A percentile compares a stretch with the other conserved stretches of the same genome.
Evolutionary conservation across 2,888 invertebrate genomes (phyloP).

Genomic region (Nephrotoma appendiculata): DNA sequence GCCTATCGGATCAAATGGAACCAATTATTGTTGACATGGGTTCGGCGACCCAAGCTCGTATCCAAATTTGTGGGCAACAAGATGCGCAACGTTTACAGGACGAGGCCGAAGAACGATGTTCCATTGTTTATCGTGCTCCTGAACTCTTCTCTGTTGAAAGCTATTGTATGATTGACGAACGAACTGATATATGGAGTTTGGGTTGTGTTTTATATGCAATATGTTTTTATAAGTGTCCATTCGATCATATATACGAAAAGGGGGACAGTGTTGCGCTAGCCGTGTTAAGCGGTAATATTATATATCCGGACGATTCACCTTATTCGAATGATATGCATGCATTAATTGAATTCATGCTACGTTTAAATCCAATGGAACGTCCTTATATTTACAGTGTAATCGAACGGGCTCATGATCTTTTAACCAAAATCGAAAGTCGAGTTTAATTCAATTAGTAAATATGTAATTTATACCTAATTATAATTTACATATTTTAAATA

Average conservation of each 20-base stretch:
- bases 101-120: conserved; percentile 67
- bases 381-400: conserved; percentile 62
- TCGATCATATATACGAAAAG: conserved; percentile 66
- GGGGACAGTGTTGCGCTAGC: conserved; percentile 81
- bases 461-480: background rate
- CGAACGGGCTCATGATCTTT: conserved; percentile 41
- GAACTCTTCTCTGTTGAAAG: conserved; percentile 77
- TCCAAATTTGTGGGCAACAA: conserved; percentile 46
- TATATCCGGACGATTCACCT: conserved; percentile 52
- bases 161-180: conserved; percentile 63
- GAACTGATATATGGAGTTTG: conserved; percentile 79
- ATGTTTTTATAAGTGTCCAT: conserved; percentile 74
- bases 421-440: conserved; percentile 40
- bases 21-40: conserved; percentile 74
- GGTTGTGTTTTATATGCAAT: conserved; percentile 76
- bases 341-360: conserved; percentile 51
- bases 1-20: conserved; percentile 51
- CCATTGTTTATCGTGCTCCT: conserved; percentile 78
- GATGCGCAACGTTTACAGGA: conserved; percentile 63
- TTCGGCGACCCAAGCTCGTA: conserved; percentile 47
- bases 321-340: conserved; percentile 54
- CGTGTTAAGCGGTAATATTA: conserved; percentile 57
- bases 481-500: background rate
- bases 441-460: conserved; percentile 27
- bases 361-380: conserved; percentile 59